Conservation (phyloP, 2,888 invertebrate species). For the Acanthosoma haemorrhoidale region DNA sequence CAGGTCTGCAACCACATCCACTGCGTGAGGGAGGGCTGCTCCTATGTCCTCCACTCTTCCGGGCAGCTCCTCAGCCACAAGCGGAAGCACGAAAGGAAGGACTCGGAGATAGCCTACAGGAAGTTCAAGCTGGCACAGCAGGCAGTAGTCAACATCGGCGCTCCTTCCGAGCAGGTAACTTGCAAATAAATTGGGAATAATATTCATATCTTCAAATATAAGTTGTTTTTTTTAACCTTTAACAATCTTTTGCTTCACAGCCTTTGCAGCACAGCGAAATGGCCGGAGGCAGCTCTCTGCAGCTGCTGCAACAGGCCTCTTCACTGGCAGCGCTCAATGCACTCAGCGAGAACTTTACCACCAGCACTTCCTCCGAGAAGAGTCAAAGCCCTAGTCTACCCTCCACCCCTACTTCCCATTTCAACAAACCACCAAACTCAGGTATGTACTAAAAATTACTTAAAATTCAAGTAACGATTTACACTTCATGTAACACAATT, state of each 20-base stretch:
- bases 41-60: slow-evolving; percentile 92
- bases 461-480: not conserved
- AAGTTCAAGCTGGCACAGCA: slow-evolving; percentile 60
- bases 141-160: slow-evolving; percentile 42
- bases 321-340: slow-evolving; percentile 41
- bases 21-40: slow-evolving; percentile 91
- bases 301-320: slow-evolving; percentile 41
- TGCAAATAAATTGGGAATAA: not conserved
- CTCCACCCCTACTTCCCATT: slow-evolving; percentile 35
- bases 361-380: slow-evolving; percentile 52
- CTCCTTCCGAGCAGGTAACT: slow-evolving; percentile 42
- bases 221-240: not conserved
- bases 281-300: slow-evolving; percentile 37
- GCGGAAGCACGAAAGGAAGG: slow-evolving; percentile 91
- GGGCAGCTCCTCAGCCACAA: slow-evolving; percentile 96
- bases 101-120: slow-evolving; percentile 82
- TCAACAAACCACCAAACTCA: slow-evolving; percentile 30
- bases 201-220: not conserved
- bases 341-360: slow-evolving; percentile 47
- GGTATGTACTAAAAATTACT: not conserved
- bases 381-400: slow-evolving; percentile 44
- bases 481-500: not conserved
- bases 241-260: not conserved
- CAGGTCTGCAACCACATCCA: slow-evolving; percentile 96
- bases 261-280: slow-evolving; percentile 38